Percentiles rank a stretch among this genome's conserved stretches.
Evolutionary conservation across 2,113 vertebrate species (phyloP).

Genomic region (Lepus timidus): DNA sequence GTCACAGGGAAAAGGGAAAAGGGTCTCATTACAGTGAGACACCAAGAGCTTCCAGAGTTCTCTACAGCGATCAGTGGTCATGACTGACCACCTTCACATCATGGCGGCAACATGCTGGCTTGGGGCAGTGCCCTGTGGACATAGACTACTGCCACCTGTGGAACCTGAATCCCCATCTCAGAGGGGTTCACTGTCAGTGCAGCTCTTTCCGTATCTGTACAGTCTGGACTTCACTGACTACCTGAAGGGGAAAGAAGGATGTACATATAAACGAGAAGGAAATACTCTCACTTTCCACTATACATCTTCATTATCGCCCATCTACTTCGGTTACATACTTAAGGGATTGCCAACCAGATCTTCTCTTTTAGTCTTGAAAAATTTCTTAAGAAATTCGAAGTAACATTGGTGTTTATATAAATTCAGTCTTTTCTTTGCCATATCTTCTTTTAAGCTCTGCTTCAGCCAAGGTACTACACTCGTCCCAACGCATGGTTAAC

Average conservation of each 20-base stretch:
- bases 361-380: background rate
- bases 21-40: too few species aligned
- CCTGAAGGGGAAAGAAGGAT: background rate
- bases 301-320: background rate
- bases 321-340: background rate
- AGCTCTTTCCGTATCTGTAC: background rate
- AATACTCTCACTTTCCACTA: background rate
- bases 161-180: background rate
- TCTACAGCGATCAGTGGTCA: background rate
- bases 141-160: background rate
- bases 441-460: background rate
- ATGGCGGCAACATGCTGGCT: background rate
- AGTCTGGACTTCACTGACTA: background rate
- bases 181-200: background rate
- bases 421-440: background rate
- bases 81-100: background rate
- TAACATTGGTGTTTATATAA: background rate
- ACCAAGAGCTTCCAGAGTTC: background rate
- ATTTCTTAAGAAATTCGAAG: background rate
- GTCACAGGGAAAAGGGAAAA: too few species aligned
- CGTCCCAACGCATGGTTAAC: background rate
- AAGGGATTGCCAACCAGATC: background rate
- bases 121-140: background rate
- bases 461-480: background rate
- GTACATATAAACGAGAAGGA: background rate